Base-by-base conservation (phyloP, 2,113 vertebrate genomes). In the Narcine bancroftii region DNA sequence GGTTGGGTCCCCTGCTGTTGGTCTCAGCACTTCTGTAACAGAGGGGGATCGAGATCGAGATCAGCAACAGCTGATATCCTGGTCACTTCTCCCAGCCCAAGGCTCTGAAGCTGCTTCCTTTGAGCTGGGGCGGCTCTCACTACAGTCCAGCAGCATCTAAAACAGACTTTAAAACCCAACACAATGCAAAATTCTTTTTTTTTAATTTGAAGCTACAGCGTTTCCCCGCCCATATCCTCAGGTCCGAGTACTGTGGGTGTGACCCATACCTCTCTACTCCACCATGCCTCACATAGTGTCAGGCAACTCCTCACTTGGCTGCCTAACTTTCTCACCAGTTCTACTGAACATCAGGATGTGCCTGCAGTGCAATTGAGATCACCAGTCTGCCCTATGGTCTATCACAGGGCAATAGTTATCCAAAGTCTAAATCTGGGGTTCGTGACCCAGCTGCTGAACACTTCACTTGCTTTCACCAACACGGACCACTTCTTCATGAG, bases 1-100 rank as follows among this genome's bases (percentile, higher is more conserved):
- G 96, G 96, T 96, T 96, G 95, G 96, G 96, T 96, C 96, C 96
- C 95, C 95, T 93, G 93, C 96, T 96, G 95, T 96, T 95, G 96
- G 95, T 94, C 95, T 96, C 95, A 95, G 95, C 96, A 94, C 96
- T 96, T 95, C 95, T 95, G 95, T 96, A 95, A 94, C 93, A 95
- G 94, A 94, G 91, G 96, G 96, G 95, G 96, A n/a, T n/a, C n/a
- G n/a, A n/a, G n/a, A n/a, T n/a, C n/a, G n/a, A n/a, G n/a, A n/a
- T n/a, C n/a, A n/a, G n/a, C n/a, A n/a, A n/a, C n/a, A n/a, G 60
- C 60, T 63, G 60, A 63, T 15, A 63, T 15, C 42, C 42, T 1
- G 36, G 36, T 89, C 60, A 56, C 63, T 89, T 89, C 85, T 42
- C 63, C 36, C 5, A 26, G 47, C 79, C 26, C 33, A 53, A 47